phyloP scores from a whole-genome alignment of 1,140 invertebrate species.

The Listronotus oregonensis region DNA sequence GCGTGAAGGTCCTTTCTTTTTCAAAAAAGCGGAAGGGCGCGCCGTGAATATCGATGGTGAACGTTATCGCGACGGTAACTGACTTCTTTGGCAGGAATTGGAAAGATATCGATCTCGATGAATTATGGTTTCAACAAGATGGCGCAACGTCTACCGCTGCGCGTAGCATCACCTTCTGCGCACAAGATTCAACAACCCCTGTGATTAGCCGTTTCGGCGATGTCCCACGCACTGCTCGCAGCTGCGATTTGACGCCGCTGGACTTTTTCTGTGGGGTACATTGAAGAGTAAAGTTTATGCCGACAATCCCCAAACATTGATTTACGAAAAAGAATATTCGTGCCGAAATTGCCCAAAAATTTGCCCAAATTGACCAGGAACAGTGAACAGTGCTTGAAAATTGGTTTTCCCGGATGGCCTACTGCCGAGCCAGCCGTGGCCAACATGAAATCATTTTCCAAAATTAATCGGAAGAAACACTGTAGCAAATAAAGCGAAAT shows the following conservation, averaged over 20 bases:
- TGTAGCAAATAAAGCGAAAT: no score
- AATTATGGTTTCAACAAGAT: slow-evolving; percentile 46
- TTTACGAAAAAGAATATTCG: slow-evolving; percentile 6
- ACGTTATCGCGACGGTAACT: slow-evolving; percentile 26
- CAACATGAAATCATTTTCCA: no score
- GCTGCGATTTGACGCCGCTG: slow-evolving; percentile 54
- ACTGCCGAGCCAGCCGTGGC: slow-evolving; percentile 14
- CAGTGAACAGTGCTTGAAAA: slow-evolving; percentile 24
- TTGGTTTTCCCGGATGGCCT: slow-evolving; percentile 6
- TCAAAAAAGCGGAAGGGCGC: slow-evolving; percentile 28
- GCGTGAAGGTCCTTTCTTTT: slow-evolving; percentile 42
- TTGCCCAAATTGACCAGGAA: slow-evolving; percentile 11
- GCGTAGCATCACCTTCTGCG: slow-evolving; percentile 29
- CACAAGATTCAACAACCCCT: slow-evolving; percentile 18
- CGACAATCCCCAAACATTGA: slow-evolving; percentile 22
- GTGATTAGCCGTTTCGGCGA: slow-evolving; percentile 24
- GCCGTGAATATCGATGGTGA: slow-evolving; percentile 33
- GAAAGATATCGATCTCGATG: slow-evolving; percentile 37
- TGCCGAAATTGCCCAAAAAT: slow-evolving; percentile 7
- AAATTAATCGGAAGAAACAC: no score
- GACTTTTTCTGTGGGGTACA: slow-evolving; percentile 57
- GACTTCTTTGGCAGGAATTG: slow-evolving; percentile 36
- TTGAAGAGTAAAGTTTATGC: slow-evolving; percentile 53
- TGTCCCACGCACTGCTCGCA: slow-evolving; percentile 53
- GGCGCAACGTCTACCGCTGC: slow-evolving; percentile 34